These are phyloP conservation scores for Brotula barbata DNA, from an alignment of 2,797 vertebrate genomes.

Conservation along the genomic window DNA sequence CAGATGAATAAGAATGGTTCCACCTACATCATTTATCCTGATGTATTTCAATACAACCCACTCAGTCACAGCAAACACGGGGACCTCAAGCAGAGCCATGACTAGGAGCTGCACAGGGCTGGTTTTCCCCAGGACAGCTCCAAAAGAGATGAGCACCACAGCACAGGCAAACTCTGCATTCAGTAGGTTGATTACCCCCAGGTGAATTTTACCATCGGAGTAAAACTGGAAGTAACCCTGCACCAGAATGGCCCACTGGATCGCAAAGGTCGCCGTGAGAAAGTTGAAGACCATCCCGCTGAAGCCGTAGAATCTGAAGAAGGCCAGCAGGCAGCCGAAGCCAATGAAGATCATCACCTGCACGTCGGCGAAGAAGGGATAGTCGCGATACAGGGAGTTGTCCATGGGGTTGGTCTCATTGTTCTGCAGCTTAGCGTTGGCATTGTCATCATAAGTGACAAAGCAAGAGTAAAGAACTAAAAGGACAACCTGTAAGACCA, in stretches of 20 bases:
- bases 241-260: slow-evolving; percentile 82
- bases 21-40: slow-evolving; percentile 78
- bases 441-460: slow-evolving; percentile 76
- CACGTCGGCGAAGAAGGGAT: slow-evolving; percentile 82
- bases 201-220: slow-evolving; percentile 70
- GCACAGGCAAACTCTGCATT: slow-evolving; percentile 80
- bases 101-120: slow-evolving; percentile 82
- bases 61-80: slow-evolving; percentile 74
- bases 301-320: slow-evolving; percentile 80
- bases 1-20: slow-evolving; percentile 81
- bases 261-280: slow-evolving; percentile 78
- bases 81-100: slow-evolving; percentile 79
- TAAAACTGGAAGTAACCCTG: slow-evolving; percentile 81
- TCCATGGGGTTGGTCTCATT: slow-evolving; percentile 65
- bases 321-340: slow-evolving; percentile 81
- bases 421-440: slow-evolving; percentile 38
- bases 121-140: slow-evolving; percentile 81
- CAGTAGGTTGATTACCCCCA: slow-evolving; percentile 78
- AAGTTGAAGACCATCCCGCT: slow-evolving; percentile 83
- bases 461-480: slow-evolving; percentile 75
- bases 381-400: slow-evolving; percentile 72
- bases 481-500: slow-evolving; percentile 72
- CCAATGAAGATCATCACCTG: slow-evolving; percentile 85
- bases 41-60: slow-evolving; percentile 77
- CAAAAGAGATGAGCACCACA: slow-evolving; percentile 81